Conservation (phyloP, 2,888 invertebrate species). For the Yponomeuta plumbellus region DNA sequence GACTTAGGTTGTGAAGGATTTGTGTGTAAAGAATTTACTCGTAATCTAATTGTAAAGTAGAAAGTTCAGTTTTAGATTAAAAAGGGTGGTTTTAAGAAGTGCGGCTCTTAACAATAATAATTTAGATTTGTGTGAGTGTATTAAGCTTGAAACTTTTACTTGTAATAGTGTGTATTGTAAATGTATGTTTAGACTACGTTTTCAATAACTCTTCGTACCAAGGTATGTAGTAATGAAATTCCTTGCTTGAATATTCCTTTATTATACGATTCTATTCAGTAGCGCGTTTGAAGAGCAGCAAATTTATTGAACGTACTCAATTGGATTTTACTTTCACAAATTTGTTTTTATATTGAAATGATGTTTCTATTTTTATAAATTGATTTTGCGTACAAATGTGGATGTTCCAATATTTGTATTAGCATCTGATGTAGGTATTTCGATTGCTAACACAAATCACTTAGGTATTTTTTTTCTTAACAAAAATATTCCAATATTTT, state of each 20-base stretch:
- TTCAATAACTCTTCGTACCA: neutral
- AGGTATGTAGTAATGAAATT: neutral
- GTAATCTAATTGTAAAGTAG: neutral
- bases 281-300: neutral
- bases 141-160: neutral
- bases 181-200: neutral
- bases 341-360: neutral
- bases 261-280: neutral
- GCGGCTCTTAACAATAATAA: neutral
- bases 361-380: no score
- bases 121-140: constrained; percentile 6
- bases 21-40: neutral
- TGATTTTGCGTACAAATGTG: no score
- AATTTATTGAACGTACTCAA: neutral
- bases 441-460: no score
- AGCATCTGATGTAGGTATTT: no score
- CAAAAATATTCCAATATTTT: no score
- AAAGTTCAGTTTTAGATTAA: neutral
- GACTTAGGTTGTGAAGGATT: neutral
- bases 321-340: neutral
- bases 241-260: neutral
- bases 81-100: neutral
- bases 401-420: no score
- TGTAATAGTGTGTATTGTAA: neutral
- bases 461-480: no score